Conservation (phyloP, 2,113 vertebrate genomes). For the Raphicerus campestris region DNA sequence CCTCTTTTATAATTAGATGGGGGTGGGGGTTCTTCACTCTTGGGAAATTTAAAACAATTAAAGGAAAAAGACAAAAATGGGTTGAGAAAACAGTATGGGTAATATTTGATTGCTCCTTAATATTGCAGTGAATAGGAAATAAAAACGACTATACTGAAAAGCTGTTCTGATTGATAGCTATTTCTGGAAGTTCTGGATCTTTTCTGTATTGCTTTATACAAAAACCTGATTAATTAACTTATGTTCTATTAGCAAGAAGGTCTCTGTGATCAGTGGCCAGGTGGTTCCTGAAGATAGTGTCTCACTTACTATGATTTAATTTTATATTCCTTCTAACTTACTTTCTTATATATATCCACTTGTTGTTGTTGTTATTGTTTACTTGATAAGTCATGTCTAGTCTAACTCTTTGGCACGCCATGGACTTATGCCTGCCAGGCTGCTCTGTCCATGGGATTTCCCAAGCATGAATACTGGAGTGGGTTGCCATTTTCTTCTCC, state of each 20-base stretch:
- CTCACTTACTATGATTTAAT: not conserved
- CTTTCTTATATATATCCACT: not conserved
- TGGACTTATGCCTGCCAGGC: not conserved
- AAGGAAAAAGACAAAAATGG: not conserved
- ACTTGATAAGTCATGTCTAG: not conserved
- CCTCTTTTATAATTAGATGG: not conserved
- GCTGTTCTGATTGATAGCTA: not conserved
- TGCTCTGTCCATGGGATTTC: not conserved
- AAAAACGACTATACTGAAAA: not conserved
- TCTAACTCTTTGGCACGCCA: not conserved
- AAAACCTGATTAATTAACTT: not conserved
- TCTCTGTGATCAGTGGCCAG: not conserved
- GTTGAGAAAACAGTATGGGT: not conserved
- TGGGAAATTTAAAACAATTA: not conserved
- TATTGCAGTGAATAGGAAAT: not conserved
- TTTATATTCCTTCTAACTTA: not conserved
- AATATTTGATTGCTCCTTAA: not conserved
- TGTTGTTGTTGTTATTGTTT: not conserved
- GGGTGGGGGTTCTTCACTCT: not conserved
- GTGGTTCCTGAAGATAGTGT: not conserved
- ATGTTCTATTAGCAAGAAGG: not conserved
- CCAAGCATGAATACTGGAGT: not conserved
- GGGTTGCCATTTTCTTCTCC: not conserved
- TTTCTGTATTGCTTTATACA: not conserved
- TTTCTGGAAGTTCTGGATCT: not conserved